Evolutionary conservation across 2,888 invertebrate species (phyloP).

Genomic region (Trachelus iudaicus): DNA sequence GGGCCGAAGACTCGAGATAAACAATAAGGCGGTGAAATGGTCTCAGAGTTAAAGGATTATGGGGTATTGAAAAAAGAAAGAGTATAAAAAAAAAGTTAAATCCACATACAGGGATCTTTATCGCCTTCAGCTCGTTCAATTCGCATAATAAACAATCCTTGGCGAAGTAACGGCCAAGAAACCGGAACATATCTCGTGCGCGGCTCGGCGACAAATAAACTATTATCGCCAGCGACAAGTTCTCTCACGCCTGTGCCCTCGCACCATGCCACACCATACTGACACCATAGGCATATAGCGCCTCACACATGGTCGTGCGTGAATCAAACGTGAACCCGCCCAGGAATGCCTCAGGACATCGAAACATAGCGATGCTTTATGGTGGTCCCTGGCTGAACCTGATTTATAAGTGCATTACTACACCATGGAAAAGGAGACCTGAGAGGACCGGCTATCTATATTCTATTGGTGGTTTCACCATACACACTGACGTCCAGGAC

Average conservation of each 20-base stretch:
- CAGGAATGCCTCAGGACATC: constrained; percentile 65
- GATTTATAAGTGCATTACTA: constrained; percentile 66
- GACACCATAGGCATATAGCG: constrained; percentile 22
- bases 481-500: background rate
- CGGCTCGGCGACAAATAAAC: constrained; percentile 63
- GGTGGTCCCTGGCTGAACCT: constrained; percentile 66
- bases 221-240: constrained; percentile 65
- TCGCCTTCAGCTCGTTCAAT: constrained; percentile 63
- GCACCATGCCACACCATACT: constrained; percentile 22
- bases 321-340: constrained; percentile 65
- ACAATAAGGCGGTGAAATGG: constrained; percentile 23
- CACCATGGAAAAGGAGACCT: constrained; percentile 44
- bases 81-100: too few relatives aligned
- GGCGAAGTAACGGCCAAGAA: constrained; percentile 52
- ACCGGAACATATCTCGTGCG: constrained; percentile 61
- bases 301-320: constrained; percentile 59
- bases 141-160: constrained; percentile 64
- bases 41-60: constrained; percentile 23
- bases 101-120: constrained; percentile 51
- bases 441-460: constrained; percentile 38
- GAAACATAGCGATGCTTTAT: constrained; percentile 67
- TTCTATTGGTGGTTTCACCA: constrained; percentile 38
- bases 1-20: constrained; percentile 16
- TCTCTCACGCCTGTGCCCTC: constrained; percentile 56
- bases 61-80: constrained; percentile 33